phyloP scores from a whole-genome alignment of 2,888 invertebrate genomes.

The Caenorhabditis afra region DNA sequence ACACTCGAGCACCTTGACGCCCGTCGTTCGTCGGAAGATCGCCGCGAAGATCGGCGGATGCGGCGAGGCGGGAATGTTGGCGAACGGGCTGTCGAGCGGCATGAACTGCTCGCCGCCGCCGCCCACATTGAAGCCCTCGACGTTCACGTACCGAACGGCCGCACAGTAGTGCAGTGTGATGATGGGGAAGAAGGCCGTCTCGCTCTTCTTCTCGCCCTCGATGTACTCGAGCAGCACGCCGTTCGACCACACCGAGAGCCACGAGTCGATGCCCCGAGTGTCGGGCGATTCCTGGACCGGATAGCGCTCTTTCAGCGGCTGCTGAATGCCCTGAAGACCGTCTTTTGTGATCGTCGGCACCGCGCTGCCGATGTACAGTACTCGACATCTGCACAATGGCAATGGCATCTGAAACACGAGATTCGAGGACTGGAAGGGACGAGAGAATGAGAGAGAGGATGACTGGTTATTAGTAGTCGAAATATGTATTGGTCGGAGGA shows the following conservation, averaged over 20 bases:
- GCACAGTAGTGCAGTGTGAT: slow-evolving; percentile 96
- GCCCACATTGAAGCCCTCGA: slow-evolving; percentile 83
- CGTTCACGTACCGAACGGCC: slow-evolving; percentile 89
- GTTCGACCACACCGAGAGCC: slow-evolving; percentile 93
- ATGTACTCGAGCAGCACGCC: slow-evolving; percentile 94
- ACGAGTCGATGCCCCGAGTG: slow-evolving; percentile 93
- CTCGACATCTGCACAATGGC: slow-evolving; percentile 96
- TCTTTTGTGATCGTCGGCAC: slow-evolving; percentile 98
- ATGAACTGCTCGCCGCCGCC: slow-evolving; percentile 85
- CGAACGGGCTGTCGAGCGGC: slow-evolving; percentile 95
- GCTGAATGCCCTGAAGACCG: slow-evolving; percentile 88
- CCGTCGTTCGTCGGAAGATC: slow-evolving; percentile 93
- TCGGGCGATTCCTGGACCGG: slow-evolving; percentile 93
- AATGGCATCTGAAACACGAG: slow-evolving; percentile 66
- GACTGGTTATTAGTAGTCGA: not conserved
- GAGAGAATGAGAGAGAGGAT: slow-evolving; percentile 2
- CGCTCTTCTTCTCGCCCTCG: slow-evolving; percentile 92
- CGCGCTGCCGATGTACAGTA: slow-evolving; percentile 94
- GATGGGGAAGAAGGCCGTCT: slow-evolving; percentile 95
- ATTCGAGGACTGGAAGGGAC: too few relatives aligned
- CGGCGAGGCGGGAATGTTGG: slow-evolving; percentile 91
- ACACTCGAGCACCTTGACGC: slow-evolving; percentile 96
- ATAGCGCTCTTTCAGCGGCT: slow-evolving; percentile 94
- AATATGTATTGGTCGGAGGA: not conserved
- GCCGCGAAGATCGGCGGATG: slow-evolving; percentile 98